These are phyloP conservation scores for Gnatocerus cornutus DNA, from an alignment of 2,888 invertebrate genomes.

Conservation along the genomic window DNA sequence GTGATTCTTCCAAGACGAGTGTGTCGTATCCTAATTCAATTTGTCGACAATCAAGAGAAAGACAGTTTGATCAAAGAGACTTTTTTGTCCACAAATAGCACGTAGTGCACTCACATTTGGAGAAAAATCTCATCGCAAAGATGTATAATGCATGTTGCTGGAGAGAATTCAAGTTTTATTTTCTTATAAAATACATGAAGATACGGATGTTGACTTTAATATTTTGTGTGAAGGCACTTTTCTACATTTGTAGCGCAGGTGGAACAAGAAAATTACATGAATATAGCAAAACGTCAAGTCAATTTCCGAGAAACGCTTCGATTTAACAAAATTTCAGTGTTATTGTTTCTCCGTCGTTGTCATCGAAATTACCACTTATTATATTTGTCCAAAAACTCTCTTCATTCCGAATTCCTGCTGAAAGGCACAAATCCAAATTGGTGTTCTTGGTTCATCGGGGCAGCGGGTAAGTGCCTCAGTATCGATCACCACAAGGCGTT, in stretches of 20 bases:
- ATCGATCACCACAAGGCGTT: slow-evolving; percentile 27
- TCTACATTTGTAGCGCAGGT: background rate
- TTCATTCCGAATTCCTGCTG: slow-evolving; percentile 17
- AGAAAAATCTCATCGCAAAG: slow-evolving; percentile 10
- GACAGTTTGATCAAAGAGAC: slow-evolving; percentile 22
- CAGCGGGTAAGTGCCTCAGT: slow-evolving; percentile 1
- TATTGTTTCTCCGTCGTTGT: too few species aligned
- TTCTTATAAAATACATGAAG: slow-evolving; percentile 7
- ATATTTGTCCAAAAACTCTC: background rate
- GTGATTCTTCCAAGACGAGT: background rate
- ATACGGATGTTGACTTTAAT: slow-evolving; percentile 6
- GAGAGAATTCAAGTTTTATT: slow-evolving; percentile 17
- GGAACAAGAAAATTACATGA: background rate
- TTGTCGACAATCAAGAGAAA: slow-evolving; percentile 19
- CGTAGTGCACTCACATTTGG: background rate
- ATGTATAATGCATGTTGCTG: slow-evolving; percentile 13
- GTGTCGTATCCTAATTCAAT: slow-evolving; percentile 25
- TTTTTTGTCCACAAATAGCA: background rate
- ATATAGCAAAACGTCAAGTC: background rate
- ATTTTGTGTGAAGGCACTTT: slow-evolving; percentile 8
- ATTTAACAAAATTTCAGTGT: too few species aligned
- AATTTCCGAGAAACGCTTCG: background rate
- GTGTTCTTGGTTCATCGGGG: background rate
- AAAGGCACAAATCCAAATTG: slow-evolving; percentile 26
- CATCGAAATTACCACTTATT: background rate